Evolutionary conservation across 2,797 vertebrate genomes (phyloP), one percentile per base, ranked within the genome.

Genomic region (Oryzias dopingdopingensis): DNA sequence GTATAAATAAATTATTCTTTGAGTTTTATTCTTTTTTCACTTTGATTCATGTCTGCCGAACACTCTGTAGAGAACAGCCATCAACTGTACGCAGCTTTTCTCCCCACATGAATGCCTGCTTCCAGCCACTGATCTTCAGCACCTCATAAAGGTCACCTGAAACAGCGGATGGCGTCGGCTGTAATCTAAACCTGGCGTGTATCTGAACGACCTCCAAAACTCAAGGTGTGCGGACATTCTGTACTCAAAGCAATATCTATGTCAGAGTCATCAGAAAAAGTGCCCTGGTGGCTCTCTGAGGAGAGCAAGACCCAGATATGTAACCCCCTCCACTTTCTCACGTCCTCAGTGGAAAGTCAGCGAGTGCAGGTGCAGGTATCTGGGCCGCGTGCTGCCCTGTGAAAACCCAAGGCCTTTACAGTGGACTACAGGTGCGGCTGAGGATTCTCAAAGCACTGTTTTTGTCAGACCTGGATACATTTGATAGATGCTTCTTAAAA

Each of bases 211-310:
- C 87, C 87, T 89, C 64, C 37, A 85, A 83, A 84, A 80, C 72
- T 60, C 59, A 37, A 45, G 49, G 62, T 46, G 76, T 44, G 22
- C 37, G 6, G 44, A 78, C 66, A 65, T 74, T 68, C 65, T 74
- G 80, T 84, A 71, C 81, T 73, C 76, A 74, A 72, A 82, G 84
- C 85, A 81, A 74, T 84, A 82, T 83, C 54, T 70, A 48, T 76
- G 86, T 84, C 61, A 43, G 70, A 80, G 80, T 87, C 82, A 86
- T 86, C 87, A 84, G 63, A 77, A 83, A 79, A 57, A 80, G 59
- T 76, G 79, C 74, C 54, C 17, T 14, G 24, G 29, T 74, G 64
- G 83, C 74, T 88, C 80, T 82, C 70, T 32, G 67, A 80, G 86
- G 77, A 81, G 77, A 72, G 49, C 16, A 7, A 84, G 80, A 55